A percentile compares a stretch with the other conserved stretches of the same genome.
Conservation (phyloP, 2,888 invertebrate species). For the Aproaerema taeniolella region DNA sequence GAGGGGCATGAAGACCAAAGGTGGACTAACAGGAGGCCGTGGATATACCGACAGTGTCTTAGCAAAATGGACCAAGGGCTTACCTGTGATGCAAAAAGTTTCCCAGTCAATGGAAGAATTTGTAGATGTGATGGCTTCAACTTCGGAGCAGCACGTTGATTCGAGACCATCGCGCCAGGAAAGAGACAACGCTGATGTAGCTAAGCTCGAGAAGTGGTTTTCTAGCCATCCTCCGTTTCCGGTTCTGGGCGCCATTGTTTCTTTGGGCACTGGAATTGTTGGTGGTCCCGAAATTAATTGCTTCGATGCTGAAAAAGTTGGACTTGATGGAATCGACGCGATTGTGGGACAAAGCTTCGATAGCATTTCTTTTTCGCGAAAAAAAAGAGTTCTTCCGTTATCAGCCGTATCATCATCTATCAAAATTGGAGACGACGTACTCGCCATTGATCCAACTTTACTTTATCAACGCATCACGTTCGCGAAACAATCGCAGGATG, state of each 20-base stretch:
- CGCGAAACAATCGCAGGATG: not conserved
- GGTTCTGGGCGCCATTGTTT: not conserved
- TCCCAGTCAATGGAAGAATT: not conserved
- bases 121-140: not conserved
- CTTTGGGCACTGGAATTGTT: slow-evolving; percentile 7
- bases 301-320: slow-evolving; percentile 1
- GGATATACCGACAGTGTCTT: not conserved
- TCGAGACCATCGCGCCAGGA: not conserved
- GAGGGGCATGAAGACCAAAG: not conserved
- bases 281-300: slow-evolving; percentile 5
- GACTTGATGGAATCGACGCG: not conserved
- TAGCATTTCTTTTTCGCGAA: too few relatives aligned
- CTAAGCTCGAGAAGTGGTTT: slow-evolving; percentile 5
- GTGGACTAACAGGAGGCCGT: not conserved
- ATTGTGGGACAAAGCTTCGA: too few relatives aligned
- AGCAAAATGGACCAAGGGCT: not conserved
- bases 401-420: not conserved
- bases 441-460: slow-evolving; percentile 7
- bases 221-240: slow-evolving; percentile 4
- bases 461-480: not conserved
- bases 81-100: not conserved
- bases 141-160: slow-evolving; percentile 5
- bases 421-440: not conserved
- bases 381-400: not conserved
- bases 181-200: slow-evolving; percentile 4